Conservation (phyloP, 2,797 vertebrate species). For the Garrulus glandarius region DNA sequence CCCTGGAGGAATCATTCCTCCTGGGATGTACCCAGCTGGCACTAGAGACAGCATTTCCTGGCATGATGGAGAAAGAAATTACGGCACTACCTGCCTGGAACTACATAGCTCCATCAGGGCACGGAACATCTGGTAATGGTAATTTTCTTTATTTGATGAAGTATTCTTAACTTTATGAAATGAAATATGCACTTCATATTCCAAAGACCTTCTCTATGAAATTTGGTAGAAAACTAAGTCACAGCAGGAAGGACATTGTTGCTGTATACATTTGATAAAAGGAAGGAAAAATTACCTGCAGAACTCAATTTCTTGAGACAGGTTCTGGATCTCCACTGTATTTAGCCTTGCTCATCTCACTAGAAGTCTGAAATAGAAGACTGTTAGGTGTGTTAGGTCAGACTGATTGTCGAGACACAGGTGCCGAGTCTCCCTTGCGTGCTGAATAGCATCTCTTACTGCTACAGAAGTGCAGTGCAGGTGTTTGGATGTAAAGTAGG, state of each 20-base stretch:
- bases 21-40: not conserved
- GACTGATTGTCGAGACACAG: not conserved
- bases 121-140: not conserved
- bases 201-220: not conserved
- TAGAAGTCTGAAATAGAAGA: not conserved
- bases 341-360: not conserved
- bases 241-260: not conserved
- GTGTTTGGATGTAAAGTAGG: not conserved
- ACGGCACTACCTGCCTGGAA: not conserved
- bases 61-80: not conserved
- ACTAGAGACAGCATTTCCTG: not conserved
- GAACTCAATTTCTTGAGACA: not conserved
- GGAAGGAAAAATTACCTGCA: not conserved
- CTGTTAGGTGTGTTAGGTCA: not conserved
- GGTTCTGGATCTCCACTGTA: not conserved
- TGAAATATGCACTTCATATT: not conserved
- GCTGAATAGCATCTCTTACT: not conserved
- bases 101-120: not conserved
- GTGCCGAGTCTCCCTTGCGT: accelerated
- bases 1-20: not conserved
- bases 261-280: not conserved
- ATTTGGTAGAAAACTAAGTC: not conserved
- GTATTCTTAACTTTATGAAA: not conserved
- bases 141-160: not conserved
- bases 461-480: not conserved